Percentiles rank a stretch among this genome's conserved stretches.
Conservation (phyloP, 2,113 vertebrate genomes). For the Naja naja region DNA sequence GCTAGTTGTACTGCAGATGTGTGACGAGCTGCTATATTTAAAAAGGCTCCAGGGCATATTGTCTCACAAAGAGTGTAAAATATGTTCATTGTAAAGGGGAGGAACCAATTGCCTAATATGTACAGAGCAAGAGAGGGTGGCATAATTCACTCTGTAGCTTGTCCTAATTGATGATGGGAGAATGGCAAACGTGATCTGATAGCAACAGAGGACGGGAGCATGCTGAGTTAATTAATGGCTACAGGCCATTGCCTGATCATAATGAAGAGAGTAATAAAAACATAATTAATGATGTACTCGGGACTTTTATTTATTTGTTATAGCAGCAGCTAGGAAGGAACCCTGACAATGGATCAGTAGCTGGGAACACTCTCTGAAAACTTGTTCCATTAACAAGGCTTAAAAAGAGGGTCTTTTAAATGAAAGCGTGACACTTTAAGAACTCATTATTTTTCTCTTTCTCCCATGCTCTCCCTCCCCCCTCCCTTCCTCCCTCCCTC, state of each 20-base stretch:
- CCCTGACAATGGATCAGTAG: neutral
- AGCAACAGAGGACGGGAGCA: constrained; percentile 44
- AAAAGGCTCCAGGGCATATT: constrained; percentile 48
- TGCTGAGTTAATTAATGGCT: constrained; percentile 49
- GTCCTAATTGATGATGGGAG: constrained; percentile 43
- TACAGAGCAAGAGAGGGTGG: constrained; percentile 34
- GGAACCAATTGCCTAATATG: constrained; percentile 39
- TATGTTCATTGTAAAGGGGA: constrained; percentile 56
- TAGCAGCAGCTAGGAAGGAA: constrained; percentile 39
- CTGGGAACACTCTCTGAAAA: neutral
- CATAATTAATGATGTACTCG: constrained; percentile 41
- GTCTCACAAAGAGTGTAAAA: constrained; percentile 55
- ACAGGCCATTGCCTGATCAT: constrained; percentile 51
- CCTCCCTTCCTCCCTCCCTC: too few relatives aligned
- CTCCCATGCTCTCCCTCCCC: too few relatives aligned
- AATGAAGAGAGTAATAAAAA: constrained; percentile 54
- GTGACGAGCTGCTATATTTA: constrained; percentile 43
- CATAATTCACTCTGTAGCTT: constrained; percentile 47
- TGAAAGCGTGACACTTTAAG: neutral
- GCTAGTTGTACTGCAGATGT: constrained; percentile 14
- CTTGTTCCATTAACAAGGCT: neutral
- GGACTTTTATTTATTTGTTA: constrained; percentile 52
- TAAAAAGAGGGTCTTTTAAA: neutral
- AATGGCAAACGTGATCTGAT: constrained; percentile 50
- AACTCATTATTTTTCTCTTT: neutral